Base-by-base conservation (phyloP, 2,797 vertebrate species). In the Masticophis lateralis region DNA sequence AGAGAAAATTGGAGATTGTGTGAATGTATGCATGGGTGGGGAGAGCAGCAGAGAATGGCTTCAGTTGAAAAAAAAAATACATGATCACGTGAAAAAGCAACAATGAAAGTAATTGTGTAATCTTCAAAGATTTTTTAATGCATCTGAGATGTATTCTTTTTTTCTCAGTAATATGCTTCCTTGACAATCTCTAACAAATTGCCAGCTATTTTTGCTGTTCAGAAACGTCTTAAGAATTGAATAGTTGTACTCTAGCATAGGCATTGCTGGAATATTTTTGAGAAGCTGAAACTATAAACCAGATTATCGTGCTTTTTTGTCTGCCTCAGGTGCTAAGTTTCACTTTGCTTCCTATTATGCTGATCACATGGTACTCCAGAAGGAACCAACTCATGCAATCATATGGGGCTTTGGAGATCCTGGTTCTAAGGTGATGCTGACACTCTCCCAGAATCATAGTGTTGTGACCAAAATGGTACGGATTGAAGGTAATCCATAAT, bases 351-450 rank as follows among this genome's bases (percentile, higher is more conserved):
- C 98, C 27, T 99, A 98, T 96, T 98, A 98, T 91, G 97, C 97
- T 0, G 92, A 98, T 93, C 98, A 98, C 97, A 99, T 99, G 99
- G 99, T 99, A 90, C 95, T 99, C 83, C 98, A 99, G 97, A 98
- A 97, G 97, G 97, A 97, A 91, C 99, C 99, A 0, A 97, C 97
- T 12, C 97, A 96, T 51, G 98, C 99, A 0, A 96, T 98, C 92
- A 51, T 99, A 89, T 99, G 99, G 99, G 99, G 99, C 69, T 98
- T 97, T 0, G 98, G 98, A 1, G 74, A 92, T 0, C 92, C 94
- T 0, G 97, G 97, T 14, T 96, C 97, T 0, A 0, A 32, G 0
- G 97, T 99, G 91, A 97, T 94, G 0, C 92, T 99, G 91, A 95
- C 7, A 28, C 60, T 99, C 91, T 93, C 55, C 0, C 96, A 91